Conservation (phyloP, 2,888 invertebrate species). For the Esperia sulphurella region DNA sequence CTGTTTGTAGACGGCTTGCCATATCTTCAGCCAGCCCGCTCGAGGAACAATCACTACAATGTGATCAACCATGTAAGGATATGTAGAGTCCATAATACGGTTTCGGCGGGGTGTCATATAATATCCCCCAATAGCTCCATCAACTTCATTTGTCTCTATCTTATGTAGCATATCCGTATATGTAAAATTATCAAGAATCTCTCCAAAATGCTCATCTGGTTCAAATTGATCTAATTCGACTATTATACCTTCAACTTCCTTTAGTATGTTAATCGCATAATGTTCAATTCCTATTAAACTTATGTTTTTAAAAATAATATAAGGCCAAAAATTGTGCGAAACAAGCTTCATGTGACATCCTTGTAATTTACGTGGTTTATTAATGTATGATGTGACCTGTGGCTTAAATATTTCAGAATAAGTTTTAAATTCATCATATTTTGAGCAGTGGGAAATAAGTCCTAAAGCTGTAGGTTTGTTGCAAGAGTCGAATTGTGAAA, state of each 20-base stretch:
- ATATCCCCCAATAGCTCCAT: constrained; percentile 33
- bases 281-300: constrained; percentile 23
- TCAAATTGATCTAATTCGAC: constrained; percentile 22
- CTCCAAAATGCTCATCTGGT: constrained; percentile 26
- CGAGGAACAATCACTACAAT: constrained; percentile 10
- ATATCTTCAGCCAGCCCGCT: constrained; percentile 9
- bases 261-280: constrained; percentile 22
- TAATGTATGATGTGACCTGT: neutral
- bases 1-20: constrained; percentile 14
- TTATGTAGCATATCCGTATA: constrained; percentile 20
- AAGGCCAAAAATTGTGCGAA: constrained; percentile 29
- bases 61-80: constrained; percentile 16
- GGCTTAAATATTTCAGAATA: too few species aligned
- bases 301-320: constrained; percentile 20
- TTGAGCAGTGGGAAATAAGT: constrained; percentile 7
- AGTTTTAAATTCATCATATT: neutral
- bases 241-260: constrained; percentile 18
- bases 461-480: constrained; percentile 6
- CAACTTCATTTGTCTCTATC: constrained; percentile 23
- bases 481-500: constrained; percentile 10
- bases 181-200: constrained; percentile 18
- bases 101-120: constrained; percentile 7
- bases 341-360: constrained; percentile 24
- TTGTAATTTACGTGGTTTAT: constrained; percentile 1
- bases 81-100: constrained; percentile 10